Evolutionary conservation across 2,113 vertebrate genomes (phyloP).

Genomic region (Motacilla tschutschensis): DNA sequence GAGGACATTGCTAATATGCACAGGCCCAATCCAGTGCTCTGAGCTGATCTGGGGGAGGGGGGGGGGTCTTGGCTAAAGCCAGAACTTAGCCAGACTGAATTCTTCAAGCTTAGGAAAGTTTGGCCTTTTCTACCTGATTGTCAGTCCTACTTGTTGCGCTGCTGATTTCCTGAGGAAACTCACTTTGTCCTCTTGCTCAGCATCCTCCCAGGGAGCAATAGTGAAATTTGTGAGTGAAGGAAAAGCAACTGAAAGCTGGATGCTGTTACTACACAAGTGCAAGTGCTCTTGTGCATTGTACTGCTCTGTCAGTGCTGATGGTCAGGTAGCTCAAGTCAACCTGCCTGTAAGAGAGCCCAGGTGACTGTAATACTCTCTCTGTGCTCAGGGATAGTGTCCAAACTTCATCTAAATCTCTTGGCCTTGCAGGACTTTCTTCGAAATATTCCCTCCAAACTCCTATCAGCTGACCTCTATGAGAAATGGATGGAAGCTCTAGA

Average conservation of each 20-base stretch:
- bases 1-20: not conserved
- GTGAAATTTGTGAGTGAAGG: not conserved
- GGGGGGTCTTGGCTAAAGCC: not conserved
- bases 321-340: not conserved
- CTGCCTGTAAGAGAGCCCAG: not conserved
- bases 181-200: not conserved
- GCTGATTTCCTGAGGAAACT: not conserved
- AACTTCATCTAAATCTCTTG: not conserved
- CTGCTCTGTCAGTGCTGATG: not conserved
- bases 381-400: not conserved
- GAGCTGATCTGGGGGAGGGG: not conserved
- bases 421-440: constrained; percentile 86
- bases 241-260: not conserved
- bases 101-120: not conserved
- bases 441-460: constrained; percentile 87
- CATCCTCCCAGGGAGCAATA: not conserved
- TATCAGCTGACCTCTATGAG: constrained; percentile 80
- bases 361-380: not conserved
- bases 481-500: constrained; percentile 86
- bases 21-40: not conserved
- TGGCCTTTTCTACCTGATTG: not conserved
- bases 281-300: not conserved
- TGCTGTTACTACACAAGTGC: not conserved
- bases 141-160: not conserved
- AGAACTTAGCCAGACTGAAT: not conserved